These are phyloP conservation scores for Acanthochromis polyacanthus DNA, from an alignment of 2,113 vertebrate species.

Conservation along the genomic window DNA sequence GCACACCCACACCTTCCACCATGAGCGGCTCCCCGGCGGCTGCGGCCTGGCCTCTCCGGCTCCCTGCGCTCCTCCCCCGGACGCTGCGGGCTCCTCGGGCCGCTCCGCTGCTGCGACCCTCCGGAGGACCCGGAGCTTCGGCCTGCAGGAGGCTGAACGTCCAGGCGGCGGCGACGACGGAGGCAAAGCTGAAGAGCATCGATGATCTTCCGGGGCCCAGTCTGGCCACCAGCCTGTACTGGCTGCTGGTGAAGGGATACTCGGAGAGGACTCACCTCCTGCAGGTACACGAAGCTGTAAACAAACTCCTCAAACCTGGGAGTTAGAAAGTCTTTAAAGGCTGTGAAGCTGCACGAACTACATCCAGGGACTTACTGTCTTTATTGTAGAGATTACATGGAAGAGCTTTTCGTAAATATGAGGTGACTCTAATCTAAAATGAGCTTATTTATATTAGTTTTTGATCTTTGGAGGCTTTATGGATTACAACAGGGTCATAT, in stretches of 20 bases:
- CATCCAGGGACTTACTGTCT: too few relatives aligned
- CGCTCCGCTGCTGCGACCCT: background rate
- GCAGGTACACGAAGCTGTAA: constrained; percentile 72
- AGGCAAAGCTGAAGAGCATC: constrained; percentile 67
- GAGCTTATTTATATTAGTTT: too few relatives aligned
- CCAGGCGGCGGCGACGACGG: constrained; percentile 24
- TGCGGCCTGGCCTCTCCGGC: background rate
- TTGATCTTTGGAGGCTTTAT: too few relatives aligned
- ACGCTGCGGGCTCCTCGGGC: accelerated
- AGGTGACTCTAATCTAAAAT: too few relatives aligned
- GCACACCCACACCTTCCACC: background rate
- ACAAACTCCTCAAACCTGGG: too few relatives aligned
- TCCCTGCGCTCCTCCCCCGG: background rate
- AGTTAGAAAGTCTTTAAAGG: too few relatives aligned
- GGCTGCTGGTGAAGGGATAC: constrained; percentile 82
- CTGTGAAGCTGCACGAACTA: too few relatives aligned
- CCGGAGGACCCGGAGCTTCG: too few relatives aligned
- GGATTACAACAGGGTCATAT: too few relatives aligned
- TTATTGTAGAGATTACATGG: too few relatives aligned
- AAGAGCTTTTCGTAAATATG: too few relatives aligned
- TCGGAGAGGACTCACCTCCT: constrained; percentile 79
- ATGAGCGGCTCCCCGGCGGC: constrained; percentile 17
- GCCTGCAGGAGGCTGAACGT: constrained; percentile 19
- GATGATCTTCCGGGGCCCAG: constrained; percentile 83
- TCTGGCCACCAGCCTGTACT: constrained; percentile 72